Percentiles rank a stretch among this genome's conserved stretches.
These are phyloP conservation scores for Tetrao urogallus DNA, from an alignment of 2,113 vertebrate genomes.

Conservation along the genomic window DNA sequence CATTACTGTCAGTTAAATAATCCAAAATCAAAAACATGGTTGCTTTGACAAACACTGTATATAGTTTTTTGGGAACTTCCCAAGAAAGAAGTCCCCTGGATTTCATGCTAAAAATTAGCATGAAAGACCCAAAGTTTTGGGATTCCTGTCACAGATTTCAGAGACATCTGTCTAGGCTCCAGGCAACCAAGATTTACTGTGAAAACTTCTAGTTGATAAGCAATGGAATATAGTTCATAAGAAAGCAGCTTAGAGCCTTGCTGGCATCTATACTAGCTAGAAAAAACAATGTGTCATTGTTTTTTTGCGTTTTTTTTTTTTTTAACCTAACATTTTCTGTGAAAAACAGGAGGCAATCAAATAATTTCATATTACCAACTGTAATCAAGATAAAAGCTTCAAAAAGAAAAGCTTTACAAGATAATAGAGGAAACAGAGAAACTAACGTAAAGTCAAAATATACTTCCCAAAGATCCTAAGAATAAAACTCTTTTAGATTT, in stretches of 20 bases:
- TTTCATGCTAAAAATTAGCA: neutral
- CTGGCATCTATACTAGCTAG: neutral
- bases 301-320: too few species aligned
- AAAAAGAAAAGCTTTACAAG: neutral
- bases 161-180: neutral
- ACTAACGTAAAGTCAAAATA: neutral
- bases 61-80: neutral
- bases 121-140: neutral
- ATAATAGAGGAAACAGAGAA: neutral
- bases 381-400: neutral
- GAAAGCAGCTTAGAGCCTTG: neutral
- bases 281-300: neutral
- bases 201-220: neutral
- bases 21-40: neutral
- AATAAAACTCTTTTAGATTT: neutral
- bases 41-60: neutral
- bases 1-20: conserved; percentile 21
- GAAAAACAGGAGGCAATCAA: neutral
- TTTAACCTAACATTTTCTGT: neutral
- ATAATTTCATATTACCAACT: neutral
- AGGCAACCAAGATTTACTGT: neutral
- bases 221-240: neutral
- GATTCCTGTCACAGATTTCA: neutral
- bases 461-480: too few species aligned
- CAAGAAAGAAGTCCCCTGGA: neutral